Percentiles rank a stretch among this genome's conserved stretches.
phyloP scores from a whole-genome alignment of 1,140 invertebrate genomes.

The Brachionus paranguensis region DNA sequence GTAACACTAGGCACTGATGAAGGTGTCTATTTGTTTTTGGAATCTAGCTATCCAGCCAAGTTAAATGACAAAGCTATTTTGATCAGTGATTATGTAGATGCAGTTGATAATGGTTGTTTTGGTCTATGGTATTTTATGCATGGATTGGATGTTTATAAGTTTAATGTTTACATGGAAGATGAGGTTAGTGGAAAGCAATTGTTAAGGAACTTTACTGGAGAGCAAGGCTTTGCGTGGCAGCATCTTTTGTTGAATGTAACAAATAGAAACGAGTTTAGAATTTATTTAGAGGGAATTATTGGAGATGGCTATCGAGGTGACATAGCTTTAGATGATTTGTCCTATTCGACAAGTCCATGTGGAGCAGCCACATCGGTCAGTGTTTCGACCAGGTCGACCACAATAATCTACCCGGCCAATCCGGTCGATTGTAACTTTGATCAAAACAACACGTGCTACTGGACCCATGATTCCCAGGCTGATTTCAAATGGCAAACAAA shows the following conservation, averaged over 20 bases:
- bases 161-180: conserved; percentile 14
- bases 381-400: conserved; percentile 23
- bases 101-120: conserved; percentile 1
- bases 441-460: conserved; percentile 43
- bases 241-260: conserved; percentile 44
- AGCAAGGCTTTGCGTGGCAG: conserved; percentile 48
- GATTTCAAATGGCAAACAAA: conserved; percentile 45
- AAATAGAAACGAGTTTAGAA: conserved; percentile 39
- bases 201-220: conserved; percentile 43
- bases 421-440: conserved; percentile 44
- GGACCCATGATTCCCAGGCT: conserved; percentile 43
- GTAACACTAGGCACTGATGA: conserved; percentile 38
- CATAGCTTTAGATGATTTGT: conserved; percentile 47
- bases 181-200: neutral
- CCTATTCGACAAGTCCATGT: neutral
- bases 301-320: conserved; percentile 44
- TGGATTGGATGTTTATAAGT: conserved; percentile 17
- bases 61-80: conserved; percentile 68
- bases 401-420: conserved; percentile 10
- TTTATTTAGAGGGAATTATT: conserved; percentile 26
- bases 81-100: conserved; percentile 52
- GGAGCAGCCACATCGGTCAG: neutral
- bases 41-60: conserved; percentile 62
- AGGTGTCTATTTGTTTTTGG: conserved; percentile 74
- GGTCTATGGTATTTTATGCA: conserved; percentile 39